Evolutionary conservation across 2,888 invertebrate genomes (phyloP), one percentile per base, ranked within the genome.

Genomic region (Anthophora plumipes): DNA sequence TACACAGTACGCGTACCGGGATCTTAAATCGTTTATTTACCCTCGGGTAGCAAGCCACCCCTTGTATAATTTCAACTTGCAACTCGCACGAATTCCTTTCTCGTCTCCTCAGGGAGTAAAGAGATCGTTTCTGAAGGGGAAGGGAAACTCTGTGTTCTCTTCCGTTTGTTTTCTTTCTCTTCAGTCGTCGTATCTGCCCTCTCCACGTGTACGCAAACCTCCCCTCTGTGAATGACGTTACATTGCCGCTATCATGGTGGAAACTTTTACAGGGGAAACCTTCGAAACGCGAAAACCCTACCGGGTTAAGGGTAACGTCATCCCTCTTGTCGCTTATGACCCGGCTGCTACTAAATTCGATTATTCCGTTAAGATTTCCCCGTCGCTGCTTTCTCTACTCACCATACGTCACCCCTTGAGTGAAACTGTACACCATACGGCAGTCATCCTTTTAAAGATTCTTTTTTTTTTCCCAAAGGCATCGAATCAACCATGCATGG

Each of bases 331-430:
- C 71, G 71, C 61, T 59, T 74, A 74, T 79, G 68, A 84, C 71
- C 80, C 54, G 57, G 11, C 59, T 14, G 73, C 66, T 25, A 67
- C 70, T 64, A 83, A 83, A 83, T 68, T 80, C 84, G 80, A 84
- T 83, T 84, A 84, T 75, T 70, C 41, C 68, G 75, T 70, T 52
- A 71, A 80, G 80, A 80, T 83, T 83, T 84, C 68, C 59, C 48
- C 41, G 5, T 31, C 55, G 46, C 41, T 46, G 61, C n/a, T 12
- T 11, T 31, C 25, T 66, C 50, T 66, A 14, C 39, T 25, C 4
- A 31, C 31, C 4, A 31, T 31, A 31, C 31, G 31, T 31, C 41
- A 37, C 7, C 20, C 54, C 22, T 43, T 43, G 7, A 12, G 39
- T 61, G 82, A 76, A 75, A 82, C 73, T 76, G 52, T 69, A 82